Conservation (phyloP, 1,140 invertebrate species). For the Caerostris darwini region DNA sequence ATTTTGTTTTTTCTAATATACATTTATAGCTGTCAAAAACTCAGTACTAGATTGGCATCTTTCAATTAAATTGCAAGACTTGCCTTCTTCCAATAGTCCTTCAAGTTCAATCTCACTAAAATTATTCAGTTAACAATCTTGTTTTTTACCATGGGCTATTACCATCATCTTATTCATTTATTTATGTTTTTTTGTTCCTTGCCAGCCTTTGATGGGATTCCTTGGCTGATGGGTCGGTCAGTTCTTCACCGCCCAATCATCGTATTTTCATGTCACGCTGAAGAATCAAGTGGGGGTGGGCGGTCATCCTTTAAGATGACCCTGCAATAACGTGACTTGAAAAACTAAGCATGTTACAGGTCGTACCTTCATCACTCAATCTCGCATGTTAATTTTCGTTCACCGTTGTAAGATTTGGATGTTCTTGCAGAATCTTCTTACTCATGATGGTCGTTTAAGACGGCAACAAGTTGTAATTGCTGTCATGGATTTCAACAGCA, state of each 20-base stretch:
- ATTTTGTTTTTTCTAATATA: not conserved
- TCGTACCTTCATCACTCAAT: conserved; percentile 47
- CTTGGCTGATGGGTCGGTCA: conserved; percentile 38
- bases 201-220: conserved; percentile 19
- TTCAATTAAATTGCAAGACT: not conserved
- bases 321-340: conserved; percentile 35
- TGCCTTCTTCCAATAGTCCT: not conserved
- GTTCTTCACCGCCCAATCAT: conserved; percentile 42
- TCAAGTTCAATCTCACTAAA: not conserved
- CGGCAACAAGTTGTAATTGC: not conserved
- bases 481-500: not conserved
- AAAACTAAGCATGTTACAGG: conserved; percentile 1
- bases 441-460: not conserved
- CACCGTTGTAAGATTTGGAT: not conserved
- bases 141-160: not conserved
- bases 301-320: conserved; percentile 57
- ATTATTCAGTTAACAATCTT: conserved; percentile 48
- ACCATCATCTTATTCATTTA: not conserved
- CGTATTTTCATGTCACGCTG: conserved; percentile 52
- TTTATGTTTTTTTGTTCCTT: not conserved
- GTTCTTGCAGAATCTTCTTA: too few relatives aligned
- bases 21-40: not conserved
- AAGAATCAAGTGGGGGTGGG: conserved; percentile 49
- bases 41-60: not conserved
- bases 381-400: conserved; percentile 14